Evolutionary conservation across 2,113 vertebrate species (phyloP), one percentile per base, ranked within the genome.

Genomic region (Aythya baeri): DNA sequence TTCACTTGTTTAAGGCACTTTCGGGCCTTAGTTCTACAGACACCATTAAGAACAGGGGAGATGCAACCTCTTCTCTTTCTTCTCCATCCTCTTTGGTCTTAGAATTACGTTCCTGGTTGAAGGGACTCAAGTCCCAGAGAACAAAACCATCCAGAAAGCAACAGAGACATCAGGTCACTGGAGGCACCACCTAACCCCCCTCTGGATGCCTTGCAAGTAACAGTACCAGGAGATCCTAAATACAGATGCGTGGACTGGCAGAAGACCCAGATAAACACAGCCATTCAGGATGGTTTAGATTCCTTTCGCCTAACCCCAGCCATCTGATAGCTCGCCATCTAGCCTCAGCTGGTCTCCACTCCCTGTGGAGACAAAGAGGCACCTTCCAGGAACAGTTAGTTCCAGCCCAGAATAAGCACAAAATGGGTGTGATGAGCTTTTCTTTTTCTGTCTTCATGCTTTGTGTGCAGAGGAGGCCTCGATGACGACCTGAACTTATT

Each of bases 1-100:
- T 80, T 95, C 46, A 78, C 38, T 88, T 7, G 44, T 83, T 90
- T 86, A 74, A 81, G 25, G 41, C 27, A 78, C 57, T 94, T 91
- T 88, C 11, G 52, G 49, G 36, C 31, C 62, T 41, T 41, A 65
- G 59, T 76, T 89, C 95, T 93, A 89, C 25, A 72, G 68, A 46
- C 29, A 70, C 54, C 5, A 34, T 89, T 88, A 67, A 71, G 29
- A 83, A 10, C 2, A 0, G 10, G 7, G 15, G 34, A 86, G 43
- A 67, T 61, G 23, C 29, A 89, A 63, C 18, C 27, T 71, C 52
- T 13, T 11, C 4, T 58, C 31, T 76, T 76, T 89, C n/a, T 4
- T 21, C 27, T 91, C 23, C 41, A 34, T 84, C 34, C 18, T 59
- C 49, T 84, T 82, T 79, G 32, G 11, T 58, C 41, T 79, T 68